phyloP scores from a whole-genome alignment of 2,888 invertebrate species.

The Aphidius colemani region DNA sequence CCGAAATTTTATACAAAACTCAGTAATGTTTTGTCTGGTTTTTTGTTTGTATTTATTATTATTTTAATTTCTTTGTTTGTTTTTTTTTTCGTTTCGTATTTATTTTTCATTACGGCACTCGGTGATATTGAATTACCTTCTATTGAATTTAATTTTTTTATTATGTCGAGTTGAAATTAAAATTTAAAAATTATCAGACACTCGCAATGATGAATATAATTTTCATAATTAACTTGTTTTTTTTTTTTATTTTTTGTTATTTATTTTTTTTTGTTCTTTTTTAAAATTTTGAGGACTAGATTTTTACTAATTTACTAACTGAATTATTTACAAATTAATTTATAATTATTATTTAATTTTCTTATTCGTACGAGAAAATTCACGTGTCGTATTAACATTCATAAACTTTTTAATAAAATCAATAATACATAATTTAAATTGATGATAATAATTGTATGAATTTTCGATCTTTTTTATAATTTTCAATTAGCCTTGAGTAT shows the following conservation, averaged over 20 bases:
- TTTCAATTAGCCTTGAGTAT: slow-evolving; percentile 4
- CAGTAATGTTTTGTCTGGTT: too few species aligned
- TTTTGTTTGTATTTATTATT: too few species aligned
- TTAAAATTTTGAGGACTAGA: background rate
- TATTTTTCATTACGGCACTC: too few species aligned
- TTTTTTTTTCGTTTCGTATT: too few species aligned
- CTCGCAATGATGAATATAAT: too few species aligned
- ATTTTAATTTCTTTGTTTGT: too few species aligned
- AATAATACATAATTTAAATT: slow-evolving; percentile 33
- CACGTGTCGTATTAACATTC: slow-evolving; percentile 27
- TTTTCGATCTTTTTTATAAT: slow-evolving; percentile 9
- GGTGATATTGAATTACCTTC: too few species aligned
- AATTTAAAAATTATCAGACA: too few species aligned
- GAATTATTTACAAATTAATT: slow-evolving; percentile 16
- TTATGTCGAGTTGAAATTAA: too few species aligned
- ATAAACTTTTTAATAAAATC: slow-evolving; percentile 37
- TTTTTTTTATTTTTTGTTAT: background rate
- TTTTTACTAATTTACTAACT: background rate
- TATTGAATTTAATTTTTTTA: too few species aligned
- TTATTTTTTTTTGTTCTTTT: background rate
- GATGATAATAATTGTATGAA: slow-evolving; percentile 15
- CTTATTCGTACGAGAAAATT: slow-evolving; percentile 21
- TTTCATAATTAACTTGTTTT: background rate
- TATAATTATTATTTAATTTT: slow-evolving; percentile 11
- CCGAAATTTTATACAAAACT: too few species aligned